phyloP scores from a whole-genome alignment of 2,888 invertebrate genomes.

The Monochamus alternatus region DNA sequence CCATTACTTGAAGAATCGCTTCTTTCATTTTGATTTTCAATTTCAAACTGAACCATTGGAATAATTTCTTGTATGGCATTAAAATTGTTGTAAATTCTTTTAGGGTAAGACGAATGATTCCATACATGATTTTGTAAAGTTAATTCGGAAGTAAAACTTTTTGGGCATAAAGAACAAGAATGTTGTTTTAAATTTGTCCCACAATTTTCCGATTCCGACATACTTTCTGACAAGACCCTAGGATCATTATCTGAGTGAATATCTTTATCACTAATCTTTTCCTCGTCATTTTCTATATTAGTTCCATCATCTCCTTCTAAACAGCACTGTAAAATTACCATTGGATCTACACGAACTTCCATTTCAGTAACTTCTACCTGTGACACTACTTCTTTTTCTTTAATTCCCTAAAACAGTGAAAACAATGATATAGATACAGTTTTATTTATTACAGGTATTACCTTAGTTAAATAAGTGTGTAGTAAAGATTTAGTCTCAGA shows the following conservation, averaged over 20 bases:
- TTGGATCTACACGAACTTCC: conserved; percentile 81
- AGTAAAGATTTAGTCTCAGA: conserved; percentile 72
- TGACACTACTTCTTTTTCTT: conserved; percentile 57
- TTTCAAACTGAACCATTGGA: conserved; percentile 27
- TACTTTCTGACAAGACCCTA: conserved; percentile 42
- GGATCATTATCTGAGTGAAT: conserved; percentile 50
- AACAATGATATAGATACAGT: background rate
- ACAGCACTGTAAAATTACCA: conserved; percentile 78
- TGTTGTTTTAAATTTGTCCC: conserved; percentile 54
- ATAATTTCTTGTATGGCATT: conserved; percentile 46
- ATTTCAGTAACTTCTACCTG: conserved; percentile 73
- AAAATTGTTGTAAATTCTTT: conserved; percentile 48
- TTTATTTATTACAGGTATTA: conserved; percentile 56
- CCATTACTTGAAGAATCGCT: conserved; percentile 32
- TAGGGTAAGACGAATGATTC: conserved; percentile 50
- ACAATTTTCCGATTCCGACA: conserved; percentile 52
- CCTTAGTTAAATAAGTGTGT: conserved; percentile 74
- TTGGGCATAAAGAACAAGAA: conserved; percentile 54
- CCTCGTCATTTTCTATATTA: conserved; percentile 53
- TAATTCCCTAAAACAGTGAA: conserved; percentile 56
- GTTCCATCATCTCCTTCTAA: conserved; percentile 66
- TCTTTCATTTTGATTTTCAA: conserved; percentile 41
- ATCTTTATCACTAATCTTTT: conserved; percentile 56
- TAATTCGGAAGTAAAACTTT: conserved; percentile 55
- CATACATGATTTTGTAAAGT: conserved; percentile 56